Base-by-base conservation (phyloP, 1,140 invertebrate genomes). In the Paracyclopina nana region DNA sequence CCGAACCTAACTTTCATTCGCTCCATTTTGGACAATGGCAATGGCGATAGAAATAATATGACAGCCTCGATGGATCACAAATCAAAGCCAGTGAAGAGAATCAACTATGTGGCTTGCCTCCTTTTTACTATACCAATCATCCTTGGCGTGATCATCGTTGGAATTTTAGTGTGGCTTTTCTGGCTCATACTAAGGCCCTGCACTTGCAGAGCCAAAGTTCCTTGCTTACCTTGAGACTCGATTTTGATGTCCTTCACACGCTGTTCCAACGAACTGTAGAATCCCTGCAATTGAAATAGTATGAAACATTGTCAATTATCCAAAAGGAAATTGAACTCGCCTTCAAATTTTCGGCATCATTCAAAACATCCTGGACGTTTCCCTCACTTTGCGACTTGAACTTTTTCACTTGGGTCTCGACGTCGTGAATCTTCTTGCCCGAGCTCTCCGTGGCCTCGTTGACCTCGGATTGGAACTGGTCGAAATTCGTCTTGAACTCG, bases 161-260 rank as follows among this genome's bases (percentile, higher is more conserved):
- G 29, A 9, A 9, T 14, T 9, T 31, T 31, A 31, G 29, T 31
- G 9, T 31, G n/a, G n/a, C n/a, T n/a, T n/a, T n/a, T n/a, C n/a
- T n/a, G n/a, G n/a, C n/a, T n/a, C n/a, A n/a, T n/a, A n/a, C n/a
- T n/a, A n/a, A n/a, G n/a, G n/a, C n/a, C n/a, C n/a, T n/a, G n/a
- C n/a, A n/a, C 14, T 31, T 31, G 20, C n/a, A 16, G 34, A 3
- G 3, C 20, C 8, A n/a, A 38, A 5, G 34, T n/a, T 3, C 34
- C 3, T 16, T 2, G 20, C 20, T 3, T 8, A 38, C 34, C 34
- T 38, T n/a, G 20, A 38, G 34, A 38, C 34, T 38, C 34, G 8
- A 38, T 38, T 38, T 38, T 38, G 34, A 38, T 38, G 34, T 38
- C 34, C 9, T 38, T 38, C n/a, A 38, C 20, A 20, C 34, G 34